Evolutionary conservation across 1,140 invertebrate genomes (phyloP).

Genomic region (Drosophila pruinosa): DNA sequence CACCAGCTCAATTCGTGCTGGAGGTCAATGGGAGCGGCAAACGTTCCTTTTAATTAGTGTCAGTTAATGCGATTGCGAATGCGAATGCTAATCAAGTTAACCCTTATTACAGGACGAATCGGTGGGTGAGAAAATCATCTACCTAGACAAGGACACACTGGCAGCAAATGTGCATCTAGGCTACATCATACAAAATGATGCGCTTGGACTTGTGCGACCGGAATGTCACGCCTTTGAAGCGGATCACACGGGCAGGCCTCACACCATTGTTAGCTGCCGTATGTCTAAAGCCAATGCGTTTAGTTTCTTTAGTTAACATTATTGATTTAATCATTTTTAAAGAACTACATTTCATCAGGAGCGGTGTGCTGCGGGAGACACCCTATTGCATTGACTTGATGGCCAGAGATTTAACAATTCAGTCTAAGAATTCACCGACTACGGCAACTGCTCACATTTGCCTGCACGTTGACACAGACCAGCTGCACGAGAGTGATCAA

Average conservation of each 20-base stretch:
- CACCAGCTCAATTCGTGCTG: slow-evolving; percentile 35
- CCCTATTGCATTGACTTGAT: slow-evolving; percentile 68
- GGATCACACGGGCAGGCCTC: slow-evolving; percentile 74
- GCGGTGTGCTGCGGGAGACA: slow-evolving; percentile 55
- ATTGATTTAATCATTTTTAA: neutral
- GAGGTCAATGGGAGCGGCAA: slow-evolving; percentile 37
- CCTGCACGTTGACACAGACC: slow-evolving; percentile 50
- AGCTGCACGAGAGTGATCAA: slow-evolving; percentile 61
- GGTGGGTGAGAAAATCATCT: slow-evolving; percentile 76
- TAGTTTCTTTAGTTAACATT: neutral
- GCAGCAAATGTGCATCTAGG: slow-evolving; percentile 61
- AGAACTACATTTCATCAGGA: slow-evolving; percentile 68
- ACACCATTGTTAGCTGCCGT: slow-evolving; percentile 79
- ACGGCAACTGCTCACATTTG: slow-evolving; percentile 67
- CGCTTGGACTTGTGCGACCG: slow-evolving; percentile 49
- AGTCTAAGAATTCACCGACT: slow-evolving; percentile 14
- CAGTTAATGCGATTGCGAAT: slow-evolving; percentile 63
- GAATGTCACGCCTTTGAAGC: slow-evolving; percentile 75
- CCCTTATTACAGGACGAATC: slow-evolving; percentile 46
- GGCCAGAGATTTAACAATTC: slow-evolving; percentile 65
- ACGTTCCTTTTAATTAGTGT: slow-evolving; percentile 62
- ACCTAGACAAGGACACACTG: slow-evolving; percentile 75
- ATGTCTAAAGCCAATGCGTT: too few species aligned
- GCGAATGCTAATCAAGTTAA: slow-evolving; percentile 62
- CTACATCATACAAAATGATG: slow-evolving; percentile 72